Evolutionary conservation across 2,797 vertebrate genomes (phyloP).

Genomic region (Scolopax bukidnonensis): DNA sequence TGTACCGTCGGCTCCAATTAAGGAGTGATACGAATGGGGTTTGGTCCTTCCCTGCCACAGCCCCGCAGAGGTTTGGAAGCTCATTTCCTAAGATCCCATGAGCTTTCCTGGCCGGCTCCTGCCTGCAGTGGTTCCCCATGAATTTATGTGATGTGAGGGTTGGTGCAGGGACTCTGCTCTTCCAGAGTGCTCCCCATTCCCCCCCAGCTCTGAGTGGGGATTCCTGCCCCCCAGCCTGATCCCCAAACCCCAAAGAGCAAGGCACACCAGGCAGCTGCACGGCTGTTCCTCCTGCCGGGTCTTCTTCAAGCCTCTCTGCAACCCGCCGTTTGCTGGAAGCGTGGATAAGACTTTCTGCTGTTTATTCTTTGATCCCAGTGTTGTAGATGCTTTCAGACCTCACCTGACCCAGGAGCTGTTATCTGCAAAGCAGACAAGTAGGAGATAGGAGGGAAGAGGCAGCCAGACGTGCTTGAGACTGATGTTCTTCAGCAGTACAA

Average conservation of each 20-base stretch:
- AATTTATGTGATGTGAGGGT: fast-evolving
- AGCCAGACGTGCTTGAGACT: neutral
- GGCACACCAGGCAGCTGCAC: fast-evolving
- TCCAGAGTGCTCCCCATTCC: fast-evolving
- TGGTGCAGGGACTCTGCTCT: neutral
- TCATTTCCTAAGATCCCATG: neutral
- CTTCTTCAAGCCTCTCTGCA: neutral
- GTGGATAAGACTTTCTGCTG: neutral
- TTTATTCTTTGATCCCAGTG: neutral
- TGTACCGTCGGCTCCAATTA: neutral
- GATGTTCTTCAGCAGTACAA: neutral
- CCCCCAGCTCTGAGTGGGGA: fast-evolving
- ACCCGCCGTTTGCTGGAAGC: neutral
- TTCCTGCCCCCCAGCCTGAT: neutral
- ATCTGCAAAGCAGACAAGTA: neutral
- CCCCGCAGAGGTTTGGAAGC: neutral
- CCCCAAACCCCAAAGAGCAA: fast-evolving
- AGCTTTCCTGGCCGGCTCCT: neutral
- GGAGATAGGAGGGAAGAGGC: neutral
- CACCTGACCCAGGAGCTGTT: neutral
- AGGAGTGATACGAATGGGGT: neutral
- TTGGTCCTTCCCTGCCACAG: neutral
- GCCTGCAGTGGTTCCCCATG: neutral
- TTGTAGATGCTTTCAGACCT: neutral
- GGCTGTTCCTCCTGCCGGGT: neutral